Conservation (phyloP, 2,113 vertebrate species). For the Polyodon spathula region DNA sequence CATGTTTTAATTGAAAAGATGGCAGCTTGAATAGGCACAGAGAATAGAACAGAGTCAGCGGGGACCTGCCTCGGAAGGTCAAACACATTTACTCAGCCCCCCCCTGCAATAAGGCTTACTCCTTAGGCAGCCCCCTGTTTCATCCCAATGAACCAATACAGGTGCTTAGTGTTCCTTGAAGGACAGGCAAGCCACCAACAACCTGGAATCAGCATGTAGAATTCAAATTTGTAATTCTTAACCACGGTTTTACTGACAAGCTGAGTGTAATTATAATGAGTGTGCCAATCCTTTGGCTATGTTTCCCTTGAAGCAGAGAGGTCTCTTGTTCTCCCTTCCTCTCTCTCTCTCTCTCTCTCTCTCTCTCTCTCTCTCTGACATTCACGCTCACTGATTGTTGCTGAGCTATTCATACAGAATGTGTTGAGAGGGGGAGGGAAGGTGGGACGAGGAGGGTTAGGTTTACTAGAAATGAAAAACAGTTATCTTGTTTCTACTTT, state of each 20-base stretch:
- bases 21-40: conserved; percentile 15
- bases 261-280: conserved; percentile 5
- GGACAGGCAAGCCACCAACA: background rate
- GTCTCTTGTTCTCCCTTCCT: background rate
- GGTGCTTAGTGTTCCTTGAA: conserved; percentile 6
- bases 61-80: conserved; percentile 17
- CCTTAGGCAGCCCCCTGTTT: conserved; percentile 3
- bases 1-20: conserved; percentile 22
- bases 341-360: background rate
- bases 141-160: conserved; percentile 5
- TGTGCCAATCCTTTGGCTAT: background rate
- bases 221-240: background rate
- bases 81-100: conserved; percentile 26
- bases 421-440: too few species aligned
- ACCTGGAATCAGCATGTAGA: background rate
- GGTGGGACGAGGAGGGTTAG: too few species aligned
- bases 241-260: background rate
- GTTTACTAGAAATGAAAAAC: too few species aligned
- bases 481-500: too few species aligned
- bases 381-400: too few species aligned
- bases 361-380: background rate
- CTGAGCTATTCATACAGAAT: too few species aligned
- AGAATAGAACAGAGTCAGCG: conserved; percentile 10
- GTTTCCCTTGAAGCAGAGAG: background rate
- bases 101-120: conserved; percentile 12